Evolutionary conservation across 2,888 invertebrate genomes (phyloP).

Genomic region (Microctonus brassicae): DNA sequence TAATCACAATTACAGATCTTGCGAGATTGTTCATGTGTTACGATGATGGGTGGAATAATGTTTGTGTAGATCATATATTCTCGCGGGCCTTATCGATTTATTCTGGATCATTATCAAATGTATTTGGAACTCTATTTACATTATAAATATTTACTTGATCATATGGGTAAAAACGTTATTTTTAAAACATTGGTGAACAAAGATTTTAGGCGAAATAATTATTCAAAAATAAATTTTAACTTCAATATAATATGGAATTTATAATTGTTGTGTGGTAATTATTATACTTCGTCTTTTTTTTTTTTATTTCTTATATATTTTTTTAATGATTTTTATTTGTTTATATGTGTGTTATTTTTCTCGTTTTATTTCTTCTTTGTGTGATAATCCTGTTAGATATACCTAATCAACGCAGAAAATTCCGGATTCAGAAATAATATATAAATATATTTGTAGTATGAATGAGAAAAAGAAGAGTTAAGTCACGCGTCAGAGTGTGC

Average conservation of each 20-base stretch:
- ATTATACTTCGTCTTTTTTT: no score
- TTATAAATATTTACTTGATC: background rate
- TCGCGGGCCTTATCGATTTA: background rate
- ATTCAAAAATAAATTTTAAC: no score
- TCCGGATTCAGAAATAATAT: no score
- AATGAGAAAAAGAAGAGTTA: constrained; percentile 12
- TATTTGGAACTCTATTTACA: background rate
- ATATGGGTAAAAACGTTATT: no score
- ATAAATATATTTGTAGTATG: background rate
- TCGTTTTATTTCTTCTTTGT: background rate
- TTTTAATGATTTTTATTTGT: no score
- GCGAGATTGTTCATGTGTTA: background rate
- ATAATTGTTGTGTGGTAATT: no score
- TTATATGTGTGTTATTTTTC: background rate
- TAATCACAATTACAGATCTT: constrained; percentile 20
- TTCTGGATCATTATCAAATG: background rate
- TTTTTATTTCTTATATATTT: no score
- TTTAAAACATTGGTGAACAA: no score
- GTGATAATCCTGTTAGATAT: background rate
- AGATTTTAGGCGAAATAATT: no score
- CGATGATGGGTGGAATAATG: background rate
- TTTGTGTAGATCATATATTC: no score
- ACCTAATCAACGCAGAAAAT: no score
- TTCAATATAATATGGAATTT: no score
- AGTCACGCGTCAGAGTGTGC: constrained; percentile 39